Conservation (phyloP, 2,113 vertebrate species). For the Hypocryptadius cinnamomeus region DNA sequence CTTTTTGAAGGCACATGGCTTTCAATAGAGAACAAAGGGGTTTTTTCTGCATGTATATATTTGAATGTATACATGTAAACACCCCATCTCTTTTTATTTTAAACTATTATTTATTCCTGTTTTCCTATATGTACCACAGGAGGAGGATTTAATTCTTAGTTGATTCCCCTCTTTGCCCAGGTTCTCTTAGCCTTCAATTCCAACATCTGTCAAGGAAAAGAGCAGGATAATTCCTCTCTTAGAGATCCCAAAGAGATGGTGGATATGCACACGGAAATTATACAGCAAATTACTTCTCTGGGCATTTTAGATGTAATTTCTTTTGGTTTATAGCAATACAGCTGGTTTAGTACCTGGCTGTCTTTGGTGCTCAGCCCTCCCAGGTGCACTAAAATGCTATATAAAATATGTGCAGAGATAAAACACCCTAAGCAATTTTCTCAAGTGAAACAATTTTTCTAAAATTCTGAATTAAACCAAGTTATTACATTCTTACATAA, state of each 20-base stretch:
- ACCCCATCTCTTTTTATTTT: not conserved
- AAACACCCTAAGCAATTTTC: not conserved
- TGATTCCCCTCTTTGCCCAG: not conserved
- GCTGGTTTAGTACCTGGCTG: not conserved
- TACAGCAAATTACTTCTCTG: not conserved
- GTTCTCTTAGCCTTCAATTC: not conserved
- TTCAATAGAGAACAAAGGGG: not conserved
- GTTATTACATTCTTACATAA: not conserved
- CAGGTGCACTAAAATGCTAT: not conserved
- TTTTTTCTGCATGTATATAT: not conserved
- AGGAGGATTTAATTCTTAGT: not conserved
- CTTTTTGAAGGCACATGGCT: not conserved
- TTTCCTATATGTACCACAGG: not conserved
- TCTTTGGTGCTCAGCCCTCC: not conserved
- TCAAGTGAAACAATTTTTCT: not conserved
- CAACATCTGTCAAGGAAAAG: not conserved
- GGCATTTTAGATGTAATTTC: not conserved
- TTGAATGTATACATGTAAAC: not conserved
- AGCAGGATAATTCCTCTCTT: not conserved
- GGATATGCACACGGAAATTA: not conserved
- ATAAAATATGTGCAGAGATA: not conserved
- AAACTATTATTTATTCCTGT: not conserved
- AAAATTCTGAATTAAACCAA: not conserved
- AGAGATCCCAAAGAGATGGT: not conserved
- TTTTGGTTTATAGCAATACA: not conserved